Evolutionary conservation across 2,113 vertebrate species (phyloP).

Genomic region (Megalops atlanticus): DNA sequence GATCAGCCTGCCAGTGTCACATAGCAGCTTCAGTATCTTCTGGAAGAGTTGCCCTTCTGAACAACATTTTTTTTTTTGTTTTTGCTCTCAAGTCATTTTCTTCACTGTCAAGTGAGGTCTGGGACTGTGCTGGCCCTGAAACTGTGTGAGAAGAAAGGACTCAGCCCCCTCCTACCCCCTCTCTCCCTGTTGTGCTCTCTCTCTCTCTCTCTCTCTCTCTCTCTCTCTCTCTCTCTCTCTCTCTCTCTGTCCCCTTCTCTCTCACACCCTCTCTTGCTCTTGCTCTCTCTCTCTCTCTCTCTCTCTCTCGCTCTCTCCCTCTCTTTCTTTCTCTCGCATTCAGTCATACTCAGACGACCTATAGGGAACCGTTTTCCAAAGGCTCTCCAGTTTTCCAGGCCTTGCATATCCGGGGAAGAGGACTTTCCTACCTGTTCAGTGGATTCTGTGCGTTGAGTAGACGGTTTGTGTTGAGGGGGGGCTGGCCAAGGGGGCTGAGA

Average conservation of each 20-base stretch:
- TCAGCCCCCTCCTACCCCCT: background rate
- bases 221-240: background rate
- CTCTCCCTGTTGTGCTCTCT: background rate
- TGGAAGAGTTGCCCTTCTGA: background rate
- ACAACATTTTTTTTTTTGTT: background rate
- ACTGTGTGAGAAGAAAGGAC: background rate
- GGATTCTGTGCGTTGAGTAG: background rate
- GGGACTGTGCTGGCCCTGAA: constrained; percentile 20
- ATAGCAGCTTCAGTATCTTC: background rate
- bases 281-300: background rate
- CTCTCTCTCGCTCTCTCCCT: constrained; percentile 4
- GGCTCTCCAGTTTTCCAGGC: background rate
- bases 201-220: background rate
- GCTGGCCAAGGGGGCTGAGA: background rate
- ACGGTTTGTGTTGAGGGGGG: background rate
- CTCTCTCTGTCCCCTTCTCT: background rate
- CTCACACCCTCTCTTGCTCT: background rate
- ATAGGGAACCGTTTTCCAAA: constrained; percentile 1
- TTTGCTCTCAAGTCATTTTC: background rate
- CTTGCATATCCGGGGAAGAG: background rate
- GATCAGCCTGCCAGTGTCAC: background rate
- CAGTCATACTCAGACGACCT: background rate
- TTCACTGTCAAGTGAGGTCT: background rate
- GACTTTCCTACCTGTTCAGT: background rate
- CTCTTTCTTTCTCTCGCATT: background rate